Evolutionary conservation across 2,888 invertebrate species (phyloP), one percentile per base, ranked within the genome.

Genomic region (Anorthoa munda): DNA sequence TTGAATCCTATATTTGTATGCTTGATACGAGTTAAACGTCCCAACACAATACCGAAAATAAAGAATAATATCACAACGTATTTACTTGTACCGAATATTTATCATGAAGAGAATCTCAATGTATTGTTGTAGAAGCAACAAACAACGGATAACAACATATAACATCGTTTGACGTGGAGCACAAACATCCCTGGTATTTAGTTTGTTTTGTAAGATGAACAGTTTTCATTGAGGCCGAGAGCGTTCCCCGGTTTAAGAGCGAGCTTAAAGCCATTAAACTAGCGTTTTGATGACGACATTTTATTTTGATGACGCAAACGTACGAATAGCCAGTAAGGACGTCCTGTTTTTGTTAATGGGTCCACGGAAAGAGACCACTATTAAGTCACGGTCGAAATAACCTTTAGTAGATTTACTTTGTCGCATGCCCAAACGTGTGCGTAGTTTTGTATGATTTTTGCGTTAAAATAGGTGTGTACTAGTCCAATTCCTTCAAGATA

Each of bases 121-220:
- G 81, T 71, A 77, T 74, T 81, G 72, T 72, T 72, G 58, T 79
- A 77, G 82, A 65, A 77, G 82, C 77, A 84, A 81, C 83, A 85
- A 83, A 85, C 82, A 83, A 70, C 76, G 66, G 81, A 82, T 88
- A 87, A 88, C 86, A 87, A 75, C 78, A 61, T 82, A 83, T 89
- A 87, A 88, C 86, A 87, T 85, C 78, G 85, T 88, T 86, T 89
- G 84, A 84, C 86, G 82, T 82, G 73, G 82, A 82, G 73, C 68
- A 83, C 86, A 89, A 90, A 88, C 85, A 85, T 85, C 81, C 64
- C 64, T 79, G 82, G 77, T 86, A 85, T 86, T 88, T 86, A 86
- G 87, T 90, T 88, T 89, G 88, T 88, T 89, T 85, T 86, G 87
- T 85, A 85, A 88, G 79, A 79, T 79, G 81, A 79, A 81, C 82